A percentile compares a stretch with the other conserved stretches of the same genome.
Conservation (phyloP, 37 sponge, comb jelly and placozoan species). For the Chondrilla cf. caribensis region DNA sequence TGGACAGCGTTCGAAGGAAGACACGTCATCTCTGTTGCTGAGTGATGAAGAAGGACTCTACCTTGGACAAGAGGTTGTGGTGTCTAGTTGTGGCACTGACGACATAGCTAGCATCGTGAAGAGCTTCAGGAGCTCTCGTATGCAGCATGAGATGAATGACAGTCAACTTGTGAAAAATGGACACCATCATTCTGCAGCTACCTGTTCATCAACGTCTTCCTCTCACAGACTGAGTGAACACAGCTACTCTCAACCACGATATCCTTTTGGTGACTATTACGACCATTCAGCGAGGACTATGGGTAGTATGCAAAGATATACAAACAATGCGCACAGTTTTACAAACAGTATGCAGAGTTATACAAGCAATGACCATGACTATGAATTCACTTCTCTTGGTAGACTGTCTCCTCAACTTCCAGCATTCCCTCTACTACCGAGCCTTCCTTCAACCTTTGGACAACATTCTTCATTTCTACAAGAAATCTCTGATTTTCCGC, state of each 20-base stretch:
- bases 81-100: not conserved
- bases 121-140: not conserved
- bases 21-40: not conserved
- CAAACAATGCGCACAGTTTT: no score
- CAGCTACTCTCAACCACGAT: not conserved
- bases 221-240: not conserved
- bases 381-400: not conserved
- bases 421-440: not conserved
- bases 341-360: not conserved
- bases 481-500: not conserved
- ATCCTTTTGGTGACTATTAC: not conserved
- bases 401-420: conserved; percentile 3
- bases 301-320: not conserved
- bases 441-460: not conserved
- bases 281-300: not conserved
- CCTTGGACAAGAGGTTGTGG: not conserved
- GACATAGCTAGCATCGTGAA: not conserved
- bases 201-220: not conserved
- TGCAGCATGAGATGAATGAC: no score
- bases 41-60: not conserved
- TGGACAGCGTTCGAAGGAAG: not conserved
- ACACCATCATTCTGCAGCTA: no score
- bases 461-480: not conserved
- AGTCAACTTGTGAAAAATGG: no score
- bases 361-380: not conserved